These are phyloP conservation scores for Gerris buenoi DNA, from an alignment of 1,140 invertebrate genomes.

Conservation along the genomic window DNA sequence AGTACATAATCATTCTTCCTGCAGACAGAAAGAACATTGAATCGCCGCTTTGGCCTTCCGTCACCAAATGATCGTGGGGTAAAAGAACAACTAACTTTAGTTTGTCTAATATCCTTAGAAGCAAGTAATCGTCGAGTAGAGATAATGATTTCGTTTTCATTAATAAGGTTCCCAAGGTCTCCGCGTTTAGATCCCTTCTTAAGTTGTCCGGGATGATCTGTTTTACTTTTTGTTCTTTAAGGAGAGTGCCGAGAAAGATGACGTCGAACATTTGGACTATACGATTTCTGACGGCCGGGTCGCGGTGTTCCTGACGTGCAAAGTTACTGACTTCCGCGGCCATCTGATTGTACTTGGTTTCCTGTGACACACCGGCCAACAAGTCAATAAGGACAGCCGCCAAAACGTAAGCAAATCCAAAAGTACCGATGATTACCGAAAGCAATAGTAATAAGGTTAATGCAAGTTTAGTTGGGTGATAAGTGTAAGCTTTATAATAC, in stretches of 20 bases:
- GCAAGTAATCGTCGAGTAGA: background rate
- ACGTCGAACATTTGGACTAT: background rate
- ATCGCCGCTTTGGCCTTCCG: background rate
- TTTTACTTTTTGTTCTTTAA: background rate
- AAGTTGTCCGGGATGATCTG: background rate
- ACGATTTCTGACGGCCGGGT: background rate
- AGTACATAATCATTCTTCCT: background rate
- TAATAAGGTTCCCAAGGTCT: background rate
- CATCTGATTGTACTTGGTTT: background rate
- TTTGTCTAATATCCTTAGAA: background rate
- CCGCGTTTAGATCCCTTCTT: background rate
- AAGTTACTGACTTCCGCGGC: background rate
- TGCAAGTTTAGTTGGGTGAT: background rate
- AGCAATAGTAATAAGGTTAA: background rate
- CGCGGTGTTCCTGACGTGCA: background rate
- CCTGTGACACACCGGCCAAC: background rate
- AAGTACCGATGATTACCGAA: background rate
- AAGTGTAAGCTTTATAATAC: background rate
- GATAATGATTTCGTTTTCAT: background rate
- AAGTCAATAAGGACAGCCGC: background rate
- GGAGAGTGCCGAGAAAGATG: background rate
- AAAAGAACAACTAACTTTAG: background rate
- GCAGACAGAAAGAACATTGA: background rate
- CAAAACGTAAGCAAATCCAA: background rate
- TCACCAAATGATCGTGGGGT: background rate